These are phyloP conservation scores for Pyrgilauda ruficollis DNA, from an alignment of 2,113 vertebrate genomes.

Conservation along the genomic window DNA sequence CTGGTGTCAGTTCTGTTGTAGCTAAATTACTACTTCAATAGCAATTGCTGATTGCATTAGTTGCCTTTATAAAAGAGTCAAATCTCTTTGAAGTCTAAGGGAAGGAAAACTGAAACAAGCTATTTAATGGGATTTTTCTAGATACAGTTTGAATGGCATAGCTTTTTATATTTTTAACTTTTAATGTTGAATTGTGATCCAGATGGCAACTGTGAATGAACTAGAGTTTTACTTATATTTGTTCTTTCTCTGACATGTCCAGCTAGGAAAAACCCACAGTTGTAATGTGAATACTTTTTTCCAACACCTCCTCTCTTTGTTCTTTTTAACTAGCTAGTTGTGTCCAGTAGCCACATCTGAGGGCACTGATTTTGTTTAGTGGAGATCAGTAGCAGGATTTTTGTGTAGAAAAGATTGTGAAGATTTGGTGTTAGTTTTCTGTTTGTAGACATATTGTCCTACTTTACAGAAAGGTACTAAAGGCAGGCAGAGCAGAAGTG, in stretches of 20 bases:
- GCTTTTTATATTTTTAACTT: neutral
- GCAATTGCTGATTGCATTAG: neutral
- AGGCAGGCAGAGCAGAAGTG: neutral
- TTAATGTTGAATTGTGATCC: neutral
- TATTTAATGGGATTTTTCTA: neutral
- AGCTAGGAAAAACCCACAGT: neutral
- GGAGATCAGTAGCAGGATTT: neutral
- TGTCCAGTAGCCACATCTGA: neutral
- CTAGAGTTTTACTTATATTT: neutral
- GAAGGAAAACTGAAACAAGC: neutral
- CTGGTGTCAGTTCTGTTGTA: neutral
- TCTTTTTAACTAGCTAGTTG: neutral
- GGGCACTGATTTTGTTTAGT: neutral
- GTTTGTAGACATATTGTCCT: neutral
- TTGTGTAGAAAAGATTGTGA: neutral
- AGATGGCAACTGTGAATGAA: neutral
- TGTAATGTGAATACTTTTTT: neutral
- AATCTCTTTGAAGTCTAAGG: neutral
- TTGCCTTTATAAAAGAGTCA: neutral
- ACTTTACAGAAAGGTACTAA: neutral
- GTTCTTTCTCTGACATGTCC: neutral
- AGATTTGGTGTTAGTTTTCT: neutral
- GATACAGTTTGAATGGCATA: neutral
- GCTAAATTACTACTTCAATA: neutral
- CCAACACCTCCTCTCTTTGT: neutral